Base-by-base conservation (phyloP, 2,888 invertebrate species). In the Sphaeridia pumilis region DNA sequence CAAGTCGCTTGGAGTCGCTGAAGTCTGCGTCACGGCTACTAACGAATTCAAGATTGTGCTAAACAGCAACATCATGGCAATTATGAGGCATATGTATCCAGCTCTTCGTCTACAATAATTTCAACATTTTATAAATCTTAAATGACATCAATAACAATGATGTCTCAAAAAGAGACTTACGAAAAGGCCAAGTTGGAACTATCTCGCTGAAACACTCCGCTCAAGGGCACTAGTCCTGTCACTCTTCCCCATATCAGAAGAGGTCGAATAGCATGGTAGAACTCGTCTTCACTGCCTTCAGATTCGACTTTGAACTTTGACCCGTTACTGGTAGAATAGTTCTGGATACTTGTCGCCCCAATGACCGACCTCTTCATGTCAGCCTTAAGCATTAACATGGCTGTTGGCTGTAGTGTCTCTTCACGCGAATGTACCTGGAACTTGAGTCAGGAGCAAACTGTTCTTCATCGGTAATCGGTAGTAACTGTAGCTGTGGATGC, bases 151-250 rank as follows among this genome's bases (percentile, higher is more conserved):
- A 27, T 45, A 2, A 27, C n/a, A 42, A 42, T 22, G 4, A 46
- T 31, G 22, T 34, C n/a, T 27, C 34, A 48, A 34, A 36, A 17
- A 28, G 17, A 12, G 31, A 45, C 44, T 49, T 44, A 56, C 56
- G 20, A 49, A 28, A 51, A 54, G 1, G 27, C 12, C 3, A 56
- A 35, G 20, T 34, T 22, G 17, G 38, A 34, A n/a, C 53, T 36
- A 14, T 45, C 36, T 0, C 42, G 22, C 10, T 58, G 54, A 45
- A 56, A 63, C 24, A 63, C 49, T 1, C 61, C 61, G 2, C 53
- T 51, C 22, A 58, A 34, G 3, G 63, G 61, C 5, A 63, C 49
- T 2, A 63, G 43, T 4, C 63, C 61, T 25, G 58, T 48, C 46
- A 60, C 12, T 12, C 55, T 43, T 3, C 63, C 63, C 42, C 59